Conservation (phyloP, 2,888 invertebrate species). For the Dryococelus australis region DNA sequence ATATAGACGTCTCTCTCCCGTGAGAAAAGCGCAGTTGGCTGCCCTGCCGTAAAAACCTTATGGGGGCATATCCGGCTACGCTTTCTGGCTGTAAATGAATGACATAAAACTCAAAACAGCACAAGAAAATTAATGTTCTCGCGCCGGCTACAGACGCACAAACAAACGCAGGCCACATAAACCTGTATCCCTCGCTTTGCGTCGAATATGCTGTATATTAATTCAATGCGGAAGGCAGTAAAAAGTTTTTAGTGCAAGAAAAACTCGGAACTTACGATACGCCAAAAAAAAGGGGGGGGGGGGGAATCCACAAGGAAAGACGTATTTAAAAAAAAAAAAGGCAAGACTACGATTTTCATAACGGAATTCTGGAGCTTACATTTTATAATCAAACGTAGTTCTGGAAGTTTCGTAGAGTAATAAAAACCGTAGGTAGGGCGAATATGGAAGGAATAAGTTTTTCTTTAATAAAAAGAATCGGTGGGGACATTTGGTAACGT, state of each 20-base stretch:
- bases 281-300: background rate
- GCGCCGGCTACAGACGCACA: background rate
- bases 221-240: slow-evolving; percentile 8
- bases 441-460: background rate
- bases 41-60: background rate
- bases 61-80: background rate
- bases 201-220: slow-evolving; percentile 3
- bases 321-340: background rate
- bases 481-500: background rate
- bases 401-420: background rate
- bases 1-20: background rate
- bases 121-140: background rate
- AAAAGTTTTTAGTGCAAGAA: background rate
- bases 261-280: background rate
- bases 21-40: background rate
- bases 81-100: background rate
- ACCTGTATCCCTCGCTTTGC: background rate
- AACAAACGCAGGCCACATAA: background rate
- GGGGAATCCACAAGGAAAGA: background rate
- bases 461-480: background rate
- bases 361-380: background rate
- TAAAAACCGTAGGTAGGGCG: background rate
- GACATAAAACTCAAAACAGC: background rate
- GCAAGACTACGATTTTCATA: background rate
- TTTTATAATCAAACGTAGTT: background rate